Evolutionary conservation across 1,140 invertebrate species (phyloP), one percentile per base, ranked within the genome.

Genomic region (Notospermus geniculatus): DNA sequence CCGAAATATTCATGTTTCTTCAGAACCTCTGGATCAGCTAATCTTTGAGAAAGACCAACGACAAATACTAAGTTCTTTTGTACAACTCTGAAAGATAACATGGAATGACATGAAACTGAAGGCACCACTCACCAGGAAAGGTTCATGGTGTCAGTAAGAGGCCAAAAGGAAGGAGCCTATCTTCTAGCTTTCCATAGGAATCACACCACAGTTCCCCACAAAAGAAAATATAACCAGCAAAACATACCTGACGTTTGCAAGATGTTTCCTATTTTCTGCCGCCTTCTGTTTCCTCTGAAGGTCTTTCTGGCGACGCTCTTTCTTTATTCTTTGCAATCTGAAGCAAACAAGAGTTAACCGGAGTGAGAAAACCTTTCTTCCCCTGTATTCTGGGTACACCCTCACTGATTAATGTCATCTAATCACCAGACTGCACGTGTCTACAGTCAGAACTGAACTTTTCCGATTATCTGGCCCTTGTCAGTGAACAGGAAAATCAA

Each of bases 41-140:
- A 85, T 75, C 95, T 86, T 75, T 93, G 89, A 58, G 96, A 93
- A 74, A 99, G 85, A 53, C 97, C 97, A 66, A 99, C 94, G 54
- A 99, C 97, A 87, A 99, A 99, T 65, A 99, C 95, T 74, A 99
- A 87, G 87, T 99, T 99, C 83, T 93, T 94, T 84, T 99, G 97
- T 68, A 99, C 94, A 69, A 99, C 97, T 72, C 97, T 83, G 73
- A 39, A 73, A 63, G 2, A 59, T 60, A 27, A 5, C n/a, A 55
- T 9, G 32, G 5, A 36, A 7, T 36, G 32, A 36, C 15, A 36
- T 7, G 32, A 36, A 36, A 15, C 4, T 27, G 39, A 19, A 56
- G 28, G 17, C 11, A 23, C 29, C 65, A 28, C 5, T 17, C 25
- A 52, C 36, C 23, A 62, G 59, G 22, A 71, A 23, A 43, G 32